Conservation (phyloP, 1,140 invertebrate species). For the Asbolus verrucosus region DNA sequence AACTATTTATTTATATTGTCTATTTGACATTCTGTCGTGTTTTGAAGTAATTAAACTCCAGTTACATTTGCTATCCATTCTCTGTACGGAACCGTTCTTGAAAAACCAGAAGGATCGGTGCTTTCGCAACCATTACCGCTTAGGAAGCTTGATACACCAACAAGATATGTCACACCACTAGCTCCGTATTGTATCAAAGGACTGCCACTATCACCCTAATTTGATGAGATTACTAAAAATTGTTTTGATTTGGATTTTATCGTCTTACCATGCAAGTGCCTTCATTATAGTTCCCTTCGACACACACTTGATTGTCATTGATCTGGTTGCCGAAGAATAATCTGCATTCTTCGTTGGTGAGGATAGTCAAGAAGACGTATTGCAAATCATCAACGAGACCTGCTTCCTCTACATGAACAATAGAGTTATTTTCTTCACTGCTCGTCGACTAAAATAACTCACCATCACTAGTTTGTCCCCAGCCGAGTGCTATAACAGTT, state of each 20-base stretch:
- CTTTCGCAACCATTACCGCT: constrained; percentile 18
- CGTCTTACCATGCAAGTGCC: constrained; percentile 7
- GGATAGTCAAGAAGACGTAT: neutral
- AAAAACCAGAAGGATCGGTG: constrained; percentile 4
- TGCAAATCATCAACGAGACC: neutral
- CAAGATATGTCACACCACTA: neutral
- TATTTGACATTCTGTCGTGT: too few species aligned
- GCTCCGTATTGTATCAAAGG: neutral
- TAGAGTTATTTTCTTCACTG: neutral
- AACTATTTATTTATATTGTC: too few species aligned
- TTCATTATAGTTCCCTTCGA: constrained; percentile 15
- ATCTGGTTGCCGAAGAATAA: neutral
- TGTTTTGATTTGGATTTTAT: neutral
- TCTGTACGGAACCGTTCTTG: neutral
- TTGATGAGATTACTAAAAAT: neutral
- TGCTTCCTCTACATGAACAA: neutral
- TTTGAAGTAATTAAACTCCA: neutral
- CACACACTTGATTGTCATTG: neutral
- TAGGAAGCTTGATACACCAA: constrained; percentile 1
- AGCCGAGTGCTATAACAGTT: neutral
- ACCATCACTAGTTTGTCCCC: constrained; percentile 4
- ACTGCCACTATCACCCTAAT: constrained; percentile 18
- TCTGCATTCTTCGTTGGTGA: neutral
- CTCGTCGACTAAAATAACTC: neutral
- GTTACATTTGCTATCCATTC: neutral